phyloP scores from a whole-genome alignment of 2,113 vertebrate genomes.

The Pseudolaguvia tuberculata region DNA sequence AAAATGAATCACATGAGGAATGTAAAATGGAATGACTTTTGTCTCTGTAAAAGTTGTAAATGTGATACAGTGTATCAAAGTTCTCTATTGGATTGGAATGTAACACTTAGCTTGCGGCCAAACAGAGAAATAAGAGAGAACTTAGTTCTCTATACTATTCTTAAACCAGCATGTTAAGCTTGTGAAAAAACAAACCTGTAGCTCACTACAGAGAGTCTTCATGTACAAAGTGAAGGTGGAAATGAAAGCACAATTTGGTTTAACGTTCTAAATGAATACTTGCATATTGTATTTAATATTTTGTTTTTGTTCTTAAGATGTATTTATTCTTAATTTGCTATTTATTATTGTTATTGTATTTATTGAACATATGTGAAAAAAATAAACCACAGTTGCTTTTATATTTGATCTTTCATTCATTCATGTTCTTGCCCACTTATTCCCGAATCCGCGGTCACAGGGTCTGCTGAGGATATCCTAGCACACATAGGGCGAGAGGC shows the following conservation, averaged over 20 bases:
- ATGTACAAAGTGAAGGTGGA: background rate
- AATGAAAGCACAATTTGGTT: constrained; percentile 5
- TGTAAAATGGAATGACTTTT: background rate
- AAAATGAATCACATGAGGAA: constrained; percentile 21
- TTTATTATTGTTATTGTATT: constrained; percentile 33
- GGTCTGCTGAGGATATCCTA: too few relatives aligned
- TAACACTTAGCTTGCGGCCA: background rate
- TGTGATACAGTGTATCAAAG: constrained; percentile 22
- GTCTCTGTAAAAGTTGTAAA: background rate
- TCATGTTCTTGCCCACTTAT: too few relatives aligned
- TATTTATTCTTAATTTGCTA: constrained; percentile 2
- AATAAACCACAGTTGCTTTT: background rate
- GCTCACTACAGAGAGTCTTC: constrained; percentile 25
- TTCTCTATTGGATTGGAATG: constrained; percentile 1
- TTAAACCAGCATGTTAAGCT: constrained; percentile 32
- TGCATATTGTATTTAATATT: constrained; percentile 3
- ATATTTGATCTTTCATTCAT: background rate
- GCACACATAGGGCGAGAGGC: too few relatives aligned
- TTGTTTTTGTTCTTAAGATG: background rate
- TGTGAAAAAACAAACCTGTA: constrained; percentile 1
- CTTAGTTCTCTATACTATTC: background rate
- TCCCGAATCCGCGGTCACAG: too few relatives aligned
- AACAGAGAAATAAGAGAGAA: constrained; percentile 6
- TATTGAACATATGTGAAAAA: constrained; percentile 20
- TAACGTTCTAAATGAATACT: background rate